Percentiles rank a stretch among this genome's conserved stretches.
Conservation (phyloP, 2,888 invertebrate species). For the Megamerina dolium region DNA sequence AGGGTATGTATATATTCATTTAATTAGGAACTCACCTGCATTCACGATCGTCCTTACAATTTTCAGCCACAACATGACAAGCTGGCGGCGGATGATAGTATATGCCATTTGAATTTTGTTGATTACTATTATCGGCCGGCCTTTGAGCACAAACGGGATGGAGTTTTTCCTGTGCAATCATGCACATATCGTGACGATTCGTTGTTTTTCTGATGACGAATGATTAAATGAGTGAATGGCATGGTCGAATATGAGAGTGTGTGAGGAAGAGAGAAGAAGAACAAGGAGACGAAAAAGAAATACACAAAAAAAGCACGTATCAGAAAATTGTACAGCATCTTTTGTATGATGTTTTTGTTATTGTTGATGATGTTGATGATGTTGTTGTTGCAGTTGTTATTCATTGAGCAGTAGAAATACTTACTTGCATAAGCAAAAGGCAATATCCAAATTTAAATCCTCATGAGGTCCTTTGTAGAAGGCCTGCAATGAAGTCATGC, state of each 20-base stretch:
- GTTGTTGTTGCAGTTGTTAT: too few species aligned
- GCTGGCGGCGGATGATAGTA: constrained; percentile 66
- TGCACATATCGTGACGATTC: constrained; percentile 79
- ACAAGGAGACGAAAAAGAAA: constrained; percentile 7
- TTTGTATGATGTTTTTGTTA: too few species aligned
- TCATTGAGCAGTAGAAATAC: constrained; percentile 39
- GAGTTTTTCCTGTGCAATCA: constrained; percentile 82
- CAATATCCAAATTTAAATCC: constrained; percentile 81
- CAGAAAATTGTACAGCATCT: background rate
- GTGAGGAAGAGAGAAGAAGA: constrained; percentile 11
- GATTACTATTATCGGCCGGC: constrained; percentile 56
- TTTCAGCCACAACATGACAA: constrained; percentile 77
- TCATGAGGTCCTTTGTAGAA: constrained; percentile 78
- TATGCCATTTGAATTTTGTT: constrained; percentile 51
- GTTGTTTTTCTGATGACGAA: constrained; percentile 89
- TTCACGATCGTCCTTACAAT: constrained; percentile 72
- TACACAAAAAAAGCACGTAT: constrained; percentile 2
- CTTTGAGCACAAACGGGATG: constrained; percentile 86
- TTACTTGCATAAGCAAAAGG: constrained; percentile 91
- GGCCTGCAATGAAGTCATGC: constrained; percentile 79
- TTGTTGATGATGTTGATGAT: too few species aligned
- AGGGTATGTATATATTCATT: too few species aligned
- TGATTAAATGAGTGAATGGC: too few species aligned
- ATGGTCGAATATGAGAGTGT: too few species aligned
- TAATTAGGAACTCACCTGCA: constrained; percentile 75